Percentiles rank a stretch among this genome's conserved stretches.
phyloP scores from a whole-genome alignment of 1,140 invertebrate species.

The Zeugodacus cucurbitae region DNA sequence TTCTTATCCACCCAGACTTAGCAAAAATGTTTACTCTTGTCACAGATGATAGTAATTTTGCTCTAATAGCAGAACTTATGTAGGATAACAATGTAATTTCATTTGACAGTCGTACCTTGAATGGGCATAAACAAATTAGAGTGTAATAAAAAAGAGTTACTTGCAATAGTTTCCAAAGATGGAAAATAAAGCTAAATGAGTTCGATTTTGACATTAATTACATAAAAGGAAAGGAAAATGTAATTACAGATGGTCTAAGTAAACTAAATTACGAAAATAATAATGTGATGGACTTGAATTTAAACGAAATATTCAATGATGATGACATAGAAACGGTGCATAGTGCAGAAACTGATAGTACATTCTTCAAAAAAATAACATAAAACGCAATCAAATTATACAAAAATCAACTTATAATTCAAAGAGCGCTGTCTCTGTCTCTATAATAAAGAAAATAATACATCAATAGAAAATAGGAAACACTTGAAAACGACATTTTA shows the following conservation, averaged over 20 bases:
- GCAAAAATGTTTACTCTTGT: slow-evolving; percentile 8
- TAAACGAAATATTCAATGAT: slow-evolving; percentile 38
- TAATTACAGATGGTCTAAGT: slow-evolving; percentile 47
- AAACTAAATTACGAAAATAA: neutral
- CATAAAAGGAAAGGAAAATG: slow-evolving; percentile 53
- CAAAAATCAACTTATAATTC: slow-evolving; percentile 41
- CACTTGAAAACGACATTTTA: slow-evolving; percentile 7
- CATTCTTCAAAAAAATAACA: slow-evolving; percentile 24
- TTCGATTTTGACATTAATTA: slow-evolving; percentile 50
- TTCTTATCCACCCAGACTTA: slow-evolving; percentile 39
- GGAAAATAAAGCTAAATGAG: slow-evolving; percentile 43
- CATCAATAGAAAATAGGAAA: slow-evolving; percentile 1
- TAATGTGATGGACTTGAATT: neutral
- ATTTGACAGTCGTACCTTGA: slow-evolving; percentile 5
- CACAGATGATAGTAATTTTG: slow-evolving; percentile 49
- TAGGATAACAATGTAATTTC: slow-evolving; percentile 39
- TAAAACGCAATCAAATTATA: slow-evolving; percentile 29
- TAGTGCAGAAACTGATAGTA: slow-evolving; percentile 37
- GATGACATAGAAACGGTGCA: slow-evolving; percentile 40
- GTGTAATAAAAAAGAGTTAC: slow-evolving; percentile 38
- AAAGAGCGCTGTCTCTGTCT: neutral
- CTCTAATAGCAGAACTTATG: slow-evolving; percentile 47
- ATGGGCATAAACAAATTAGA: slow-evolving; percentile 36
- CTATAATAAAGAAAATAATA: neutral
- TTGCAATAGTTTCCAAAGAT: slow-evolving; percentile 46